Conservation (phyloP, 2,888 invertebrate genomes). For the Trichacis sp. region DNA sequence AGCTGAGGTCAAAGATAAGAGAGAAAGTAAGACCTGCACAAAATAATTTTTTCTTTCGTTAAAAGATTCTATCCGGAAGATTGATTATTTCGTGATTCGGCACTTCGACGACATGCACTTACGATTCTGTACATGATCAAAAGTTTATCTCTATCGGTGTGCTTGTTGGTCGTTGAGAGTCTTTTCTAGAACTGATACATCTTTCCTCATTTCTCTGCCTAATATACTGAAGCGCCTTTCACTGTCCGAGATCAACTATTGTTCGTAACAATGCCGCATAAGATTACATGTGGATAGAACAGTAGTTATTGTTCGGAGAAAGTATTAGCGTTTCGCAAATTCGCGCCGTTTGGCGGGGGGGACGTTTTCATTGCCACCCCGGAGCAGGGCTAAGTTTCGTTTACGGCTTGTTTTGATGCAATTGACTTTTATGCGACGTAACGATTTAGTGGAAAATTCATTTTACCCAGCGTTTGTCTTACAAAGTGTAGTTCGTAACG, state of each 20-base stretch:
- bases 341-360: too few relatives aligned
- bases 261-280: conserved; percentile 46
- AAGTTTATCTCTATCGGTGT: conserved; percentile 42
- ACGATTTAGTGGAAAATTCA: not conserved
- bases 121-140: conserved; percentile 54
- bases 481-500: not conserved
- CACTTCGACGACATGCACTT: too few relatives aligned
- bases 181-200: conserved; percentile 63
- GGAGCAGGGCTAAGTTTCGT: conserved; percentile 12
- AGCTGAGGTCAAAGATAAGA: conserved; percentile 54
- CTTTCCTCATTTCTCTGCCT: conserved; percentile 62
- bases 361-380: conserved; percentile 11
- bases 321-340: conserved; percentile 9
- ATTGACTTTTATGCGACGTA: not conserved
- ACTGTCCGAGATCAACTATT: conserved; percentile 58
- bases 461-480: not conserved
- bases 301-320: conserved; percentile 25
- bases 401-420: conserved; percentile 12
- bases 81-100: too few relatives aligned
- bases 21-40: conserved; percentile 53
- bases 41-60: too few relatives aligned
- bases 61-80: too few relatives aligned
- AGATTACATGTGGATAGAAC: conserved; percentile 34
- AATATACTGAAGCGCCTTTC: conserved; percentile 67
- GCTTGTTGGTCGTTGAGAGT: conserved; percentile 47